Conservation (phyloP, 2,888 invertebrate species). For the Andricus quercusramuli region DNA sequence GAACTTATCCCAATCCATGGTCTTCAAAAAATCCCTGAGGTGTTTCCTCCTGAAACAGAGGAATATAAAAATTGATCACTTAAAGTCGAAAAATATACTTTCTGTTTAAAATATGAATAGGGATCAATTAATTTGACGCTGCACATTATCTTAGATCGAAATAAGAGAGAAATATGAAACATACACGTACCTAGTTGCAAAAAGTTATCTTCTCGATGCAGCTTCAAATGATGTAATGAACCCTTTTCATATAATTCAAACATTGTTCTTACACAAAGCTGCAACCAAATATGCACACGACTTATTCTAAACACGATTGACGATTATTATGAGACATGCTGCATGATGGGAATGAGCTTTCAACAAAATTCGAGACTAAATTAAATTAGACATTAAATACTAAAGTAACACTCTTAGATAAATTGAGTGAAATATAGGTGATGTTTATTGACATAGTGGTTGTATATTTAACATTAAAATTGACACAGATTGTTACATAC, state of each 20-base stretch:
- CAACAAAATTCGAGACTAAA: not conserved
- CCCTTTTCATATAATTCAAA: constrained; percentile 75
- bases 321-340: constrained; percentile 22
- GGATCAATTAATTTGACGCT: constrained; percentile 77
- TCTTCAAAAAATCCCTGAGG: constrained; percentile 99
- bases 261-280: constrained; percentile 45
- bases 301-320: constrained; percentile 36
- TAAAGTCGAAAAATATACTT: not conserved
- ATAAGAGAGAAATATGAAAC: constrained; percentile 70
- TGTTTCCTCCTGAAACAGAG: constrained; percentile 97
- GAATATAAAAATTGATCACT: constrained; percentile 51
- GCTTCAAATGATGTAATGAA: constrained; percentile 78
- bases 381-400: not conserved
- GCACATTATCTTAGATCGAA: constrained; percentile 63
- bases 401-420: not conserved
- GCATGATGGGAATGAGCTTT: not conserved
- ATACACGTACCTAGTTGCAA: constrained; percentile 76
- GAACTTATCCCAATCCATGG: constrained; percentile 87
- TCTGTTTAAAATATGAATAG: constrained; percentile 70
- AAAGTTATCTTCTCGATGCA: constrained; percentile 76
- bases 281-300: constrained; percentile 44
- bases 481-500: constrained; percentile 52
- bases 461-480: constrained; percentile 55
- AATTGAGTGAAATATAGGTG: constrained; percentile 36
- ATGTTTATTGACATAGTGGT: constrained; percentile 29